Percentiles rank a stretch among this genome's conserved stretches.
Conservation (phyloP, 2,888 invertebrate species). For the Tromatobia lineatoria region DNA sequence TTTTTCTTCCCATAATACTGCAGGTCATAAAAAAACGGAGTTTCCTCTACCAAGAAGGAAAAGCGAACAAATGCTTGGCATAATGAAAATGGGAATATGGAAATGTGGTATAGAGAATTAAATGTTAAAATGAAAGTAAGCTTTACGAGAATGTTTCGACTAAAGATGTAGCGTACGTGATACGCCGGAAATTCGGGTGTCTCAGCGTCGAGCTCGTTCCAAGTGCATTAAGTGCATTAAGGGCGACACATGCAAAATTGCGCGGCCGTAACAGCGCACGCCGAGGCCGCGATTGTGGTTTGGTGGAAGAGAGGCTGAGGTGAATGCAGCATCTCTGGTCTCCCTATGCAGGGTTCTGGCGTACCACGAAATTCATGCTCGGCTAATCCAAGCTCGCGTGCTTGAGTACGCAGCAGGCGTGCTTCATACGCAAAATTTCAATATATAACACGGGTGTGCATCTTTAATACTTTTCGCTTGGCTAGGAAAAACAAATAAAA, state of each 20-base stretch:
- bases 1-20: too few relatives aligned
- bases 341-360: slow-evolving; percentile 56
- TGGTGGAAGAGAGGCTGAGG: slow-evolving; percentile 39
- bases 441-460: background rate
- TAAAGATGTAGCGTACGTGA: slow-evolving; percentile 18
- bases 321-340: slow-evolving; percentile 22
- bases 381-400: slow-evolving; percentile 55
- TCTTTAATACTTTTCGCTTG: background rate
- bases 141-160: slow-evolving; percentile 4
- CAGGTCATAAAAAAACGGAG: too few relatives aligned
- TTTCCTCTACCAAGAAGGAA: background rate
- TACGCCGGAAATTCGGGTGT: slow-evolving; percentile 42
- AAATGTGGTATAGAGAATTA: background rate
- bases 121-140: slow-evolving; percentile 2
- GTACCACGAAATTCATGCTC: slow-evolving; percentile 65
- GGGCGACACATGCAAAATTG: slow-evolving; percentile 53
- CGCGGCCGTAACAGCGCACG: slow-evolving; percentile 49
- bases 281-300: slow-evolving; percentile 59
- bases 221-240: slow-evolving; percentile 66
- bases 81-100: background rate
- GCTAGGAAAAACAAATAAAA: background rate
- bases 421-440: slow-evolving; percentile 52
- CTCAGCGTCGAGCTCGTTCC: slow-evolving; percentile 50
- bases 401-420: slow-evolving; percentile 51
- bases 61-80: background rate